Percentiles rank a stretch among this genome's conserved stretches.
phyloP scores from a whole-genome alignment of 2,888 invertebrate genomes.

The Nebria brevicollis region DNA sequence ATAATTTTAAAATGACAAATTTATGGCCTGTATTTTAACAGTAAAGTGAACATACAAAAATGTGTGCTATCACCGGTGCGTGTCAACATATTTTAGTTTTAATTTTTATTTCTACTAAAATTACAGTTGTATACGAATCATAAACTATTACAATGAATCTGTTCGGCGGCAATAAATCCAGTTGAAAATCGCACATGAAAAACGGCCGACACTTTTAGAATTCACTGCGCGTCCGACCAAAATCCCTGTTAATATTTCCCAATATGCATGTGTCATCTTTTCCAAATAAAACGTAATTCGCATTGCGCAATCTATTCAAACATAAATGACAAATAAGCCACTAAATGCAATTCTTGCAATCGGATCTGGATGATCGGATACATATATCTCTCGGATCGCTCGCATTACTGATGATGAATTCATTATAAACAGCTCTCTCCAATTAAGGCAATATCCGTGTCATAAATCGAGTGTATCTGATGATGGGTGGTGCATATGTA shows the following conservation, averaged over 20 bases:
- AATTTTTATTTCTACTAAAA: conserved; percentile 45
- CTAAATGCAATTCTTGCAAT: too few species aligned
- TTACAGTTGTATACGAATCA: conserved; percentile 47
- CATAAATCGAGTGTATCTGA: conserved; percentile 25
- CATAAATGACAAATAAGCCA: too few species aligned
- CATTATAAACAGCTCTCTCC: conserved; percentile 42
- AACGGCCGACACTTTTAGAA: conserved; percentile 40
- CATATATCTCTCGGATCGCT: conserved; percentile 20
- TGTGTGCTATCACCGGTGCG: conserved; percentile 38
- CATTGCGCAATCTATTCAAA: too few species aligned
- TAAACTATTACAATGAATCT: conserved; percentile 47
- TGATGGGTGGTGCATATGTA: too few species aligned
- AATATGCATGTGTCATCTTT: conserved; percentile 6
- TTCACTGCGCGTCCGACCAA: conserved; percentile 32
- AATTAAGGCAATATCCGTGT: conserved; percentile 45
- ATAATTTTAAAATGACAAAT: conserved; percentile 47
- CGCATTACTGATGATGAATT: conserved; percentile 31
- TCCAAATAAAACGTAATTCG: background rate
- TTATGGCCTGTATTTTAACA: conserved; percentile 45
- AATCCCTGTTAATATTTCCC: conserved; percentile 40
- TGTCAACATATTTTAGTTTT: conserved; percentile 47
- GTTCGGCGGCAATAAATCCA: conserved; percentile 37
- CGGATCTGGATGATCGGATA: too few species aligned
- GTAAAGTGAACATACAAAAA: conserved; percentile 28
- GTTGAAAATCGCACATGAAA: conserved; percentile 43